Evolutionary conservation across 2,888 invertebrate genomes (phyloP), one percentile per base, ranked within the genome.

Genomic region (Agrotis exclamationis): DNA sequence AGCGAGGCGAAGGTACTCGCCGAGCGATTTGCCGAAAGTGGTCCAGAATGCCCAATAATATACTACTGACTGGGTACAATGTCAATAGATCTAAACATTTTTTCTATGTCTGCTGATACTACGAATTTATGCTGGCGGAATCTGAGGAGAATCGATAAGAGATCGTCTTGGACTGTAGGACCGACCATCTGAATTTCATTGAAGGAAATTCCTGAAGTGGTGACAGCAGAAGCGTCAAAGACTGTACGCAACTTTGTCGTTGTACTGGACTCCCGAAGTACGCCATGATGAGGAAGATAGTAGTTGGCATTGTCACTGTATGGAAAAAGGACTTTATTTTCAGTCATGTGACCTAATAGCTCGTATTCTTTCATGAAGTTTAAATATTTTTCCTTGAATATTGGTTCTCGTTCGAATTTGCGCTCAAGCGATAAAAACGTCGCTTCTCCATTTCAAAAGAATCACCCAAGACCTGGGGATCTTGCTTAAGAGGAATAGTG

Each of bases 201-300:
- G 3, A 76, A 56, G 9, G 80, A 82, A 24, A 66, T 67, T 4
- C 71, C 76, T 18, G 65, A 58, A 22, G 53, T 54, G 6, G 76
- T 63, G 22, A 58, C 53, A 1, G 71, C 69, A 16, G 83, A 82
- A 47, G 47, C 47, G 58, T 85, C 83, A 51, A 85, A 86, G 7
- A 88, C 87, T 2, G 74, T 72, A 9, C 85, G 76, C 1, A 86
- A 68, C 59, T 85, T 85, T 0, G 86, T 86, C 2, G 85, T 84
- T 4, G 60, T 54, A 54, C 83, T 79, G 7, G 73, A 58, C 14
- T 82, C 51, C 51, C 51, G 51, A 28, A 28, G 24, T 28, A 28
- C 24, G 24, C 24, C 24, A 28, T 28, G 51, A 67, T 24, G 20
- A 67, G 28, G 24, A 53, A 53, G 51, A 16, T 24, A 53, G 51